Conservation (phyloP, 2,113 vertebrate genomes). For the Rattus rattus region DNA sequence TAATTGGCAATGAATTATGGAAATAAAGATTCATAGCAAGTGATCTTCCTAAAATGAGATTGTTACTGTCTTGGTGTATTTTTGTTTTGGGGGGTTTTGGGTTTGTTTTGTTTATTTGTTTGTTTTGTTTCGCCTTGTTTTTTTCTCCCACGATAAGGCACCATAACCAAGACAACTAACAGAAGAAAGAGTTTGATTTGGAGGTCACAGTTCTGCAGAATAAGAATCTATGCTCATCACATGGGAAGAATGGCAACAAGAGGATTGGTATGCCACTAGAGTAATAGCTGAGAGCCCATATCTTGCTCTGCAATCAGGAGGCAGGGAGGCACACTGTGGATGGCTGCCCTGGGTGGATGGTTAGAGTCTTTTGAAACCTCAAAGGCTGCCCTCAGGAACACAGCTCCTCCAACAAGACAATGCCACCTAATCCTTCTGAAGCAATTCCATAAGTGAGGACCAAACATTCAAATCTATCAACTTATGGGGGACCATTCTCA, state of each 20-base stretch:
- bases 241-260: background rate
- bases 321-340: background rate
- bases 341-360: background rate
- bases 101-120: too few relatives aligned
- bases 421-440: background rate
- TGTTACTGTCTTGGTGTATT: slow-evolving; percentile 46
- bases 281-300: background rate
- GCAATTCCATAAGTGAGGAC: background rate
- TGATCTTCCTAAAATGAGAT: slow-evolving; percentile 68
- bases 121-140: background rate
- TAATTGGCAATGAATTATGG: slow-evolving; percentile 79
- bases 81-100: background rate
- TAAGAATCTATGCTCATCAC: background rate
- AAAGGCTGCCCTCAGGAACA: background rate
- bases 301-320: background rate
- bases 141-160: background rate
- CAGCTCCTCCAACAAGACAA: background rate
- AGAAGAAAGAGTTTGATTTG: background rate
- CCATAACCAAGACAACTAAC: background rate
- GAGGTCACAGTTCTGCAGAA: background rate
- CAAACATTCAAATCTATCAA: background rate
- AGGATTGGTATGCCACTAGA: background rate
- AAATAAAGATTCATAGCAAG: slow-evolving; percentile 82
- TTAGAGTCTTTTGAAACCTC: background rate
- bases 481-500: background rate